These are phyloP conservation scores for Elmis aenea DNA, from an alignment of 2,888 invertebrate genomes.

Conservation along the genomic window DNA sequence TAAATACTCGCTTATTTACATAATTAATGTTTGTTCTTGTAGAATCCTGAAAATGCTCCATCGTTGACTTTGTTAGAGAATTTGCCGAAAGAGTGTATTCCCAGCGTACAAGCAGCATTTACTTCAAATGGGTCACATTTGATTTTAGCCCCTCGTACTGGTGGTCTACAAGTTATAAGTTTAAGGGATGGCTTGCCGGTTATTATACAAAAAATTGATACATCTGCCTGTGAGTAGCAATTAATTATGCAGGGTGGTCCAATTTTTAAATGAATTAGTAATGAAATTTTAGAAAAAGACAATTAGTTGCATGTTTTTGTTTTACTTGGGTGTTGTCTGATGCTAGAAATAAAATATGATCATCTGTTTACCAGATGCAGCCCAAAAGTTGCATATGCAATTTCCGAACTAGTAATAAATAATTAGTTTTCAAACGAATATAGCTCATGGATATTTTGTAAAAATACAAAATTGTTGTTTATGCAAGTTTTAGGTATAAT, in stretches of 20 bases:
- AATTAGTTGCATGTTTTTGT: too few relatives aligned
- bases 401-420: too few relatives aligned
- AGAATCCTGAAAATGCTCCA: constrained; percentile 26
- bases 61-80: constrained; percentile 40
- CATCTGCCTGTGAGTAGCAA: constrained; percentile 37
- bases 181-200: constrained; percentile 37
- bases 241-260: too few relatives aligned
- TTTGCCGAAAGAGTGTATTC: constrained; percentile 39
- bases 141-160: constrained; percentile 43
- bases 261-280: too few relatives aligned
- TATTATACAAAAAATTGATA: constrained; percentile 42
- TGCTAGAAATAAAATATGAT: too few relatives aligned
- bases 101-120: constrained; percentile 45
- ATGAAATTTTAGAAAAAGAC: constrained; percentile 30
- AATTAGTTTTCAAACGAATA: too few relatives aligned
- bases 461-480: too few relatives aligned
- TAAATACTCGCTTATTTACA: not conserved
- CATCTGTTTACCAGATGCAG: too few relatives aligned
- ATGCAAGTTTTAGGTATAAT: too few relatives aligned
- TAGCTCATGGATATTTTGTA: too few relatives aligned
- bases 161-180: constrained; percentile 45
- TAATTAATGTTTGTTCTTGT: constrained; percentile 6
- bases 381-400: too few relatives aligned
- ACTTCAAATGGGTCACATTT: constrained; percentile 43
- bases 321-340: too few relatives aligned